These are phyloP conservation scores for Caenorhabditis imperialis DNA, from an alignment of 2,888 invertebrate genomes.

Conservation along the genomic window DNA sequence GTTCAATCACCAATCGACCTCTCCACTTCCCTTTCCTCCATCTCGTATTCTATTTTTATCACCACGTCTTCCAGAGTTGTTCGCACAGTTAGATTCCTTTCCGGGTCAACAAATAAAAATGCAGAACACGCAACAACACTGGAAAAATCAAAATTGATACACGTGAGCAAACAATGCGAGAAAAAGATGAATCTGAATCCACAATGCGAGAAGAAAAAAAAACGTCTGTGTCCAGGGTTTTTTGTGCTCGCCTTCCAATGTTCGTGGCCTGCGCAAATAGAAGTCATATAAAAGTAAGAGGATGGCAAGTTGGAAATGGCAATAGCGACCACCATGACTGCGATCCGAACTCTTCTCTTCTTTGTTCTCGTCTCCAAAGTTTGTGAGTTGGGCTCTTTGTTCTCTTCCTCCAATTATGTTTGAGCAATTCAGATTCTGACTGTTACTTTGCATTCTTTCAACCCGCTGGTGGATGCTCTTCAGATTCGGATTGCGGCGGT, in stretches of 20 bases:
- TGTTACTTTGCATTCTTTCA: constrained; percentile 53
- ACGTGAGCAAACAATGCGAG: constrained; percentile 48
- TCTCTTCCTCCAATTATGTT: constrained; percentile 18
- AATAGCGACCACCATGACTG: constrained; percentile 41
- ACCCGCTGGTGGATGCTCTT: constrained; percentile 27
- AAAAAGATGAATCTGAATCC: constrained; percentile 31
- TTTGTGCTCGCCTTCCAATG: constrained; percentile 45
- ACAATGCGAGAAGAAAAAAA: constrained; percentile 40
- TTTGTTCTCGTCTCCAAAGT: constrained; percentile 9
- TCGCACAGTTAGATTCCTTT: constrained; percentile 2
- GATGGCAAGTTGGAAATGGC: constrained; percentile 36
- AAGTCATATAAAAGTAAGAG: constrained; percentile 44
- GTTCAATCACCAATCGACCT: constrained; percentile 24
- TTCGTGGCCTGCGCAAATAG: constrained; percentile 53
- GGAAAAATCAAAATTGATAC: constrained; percentile 48
- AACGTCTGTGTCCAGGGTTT: constrained; percentile 40
- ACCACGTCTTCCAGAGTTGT: not conserved
- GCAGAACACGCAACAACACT: constrained; percentile 47
- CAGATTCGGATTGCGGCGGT: constrained; percentile 46
- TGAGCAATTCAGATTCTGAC: constrained; percentile 16
- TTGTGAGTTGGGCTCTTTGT: constrained; percentile 23
- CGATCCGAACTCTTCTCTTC: constrained; percentile 14
- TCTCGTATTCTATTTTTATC: constrained; percentile 40
- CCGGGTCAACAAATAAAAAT: constrained; percentile 52
- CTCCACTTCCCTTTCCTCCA: constrained; percentile 1